Base-by-base conservation (phyloP, 2,113 vertebrate species). In the Perca schrenkii region DNA sequence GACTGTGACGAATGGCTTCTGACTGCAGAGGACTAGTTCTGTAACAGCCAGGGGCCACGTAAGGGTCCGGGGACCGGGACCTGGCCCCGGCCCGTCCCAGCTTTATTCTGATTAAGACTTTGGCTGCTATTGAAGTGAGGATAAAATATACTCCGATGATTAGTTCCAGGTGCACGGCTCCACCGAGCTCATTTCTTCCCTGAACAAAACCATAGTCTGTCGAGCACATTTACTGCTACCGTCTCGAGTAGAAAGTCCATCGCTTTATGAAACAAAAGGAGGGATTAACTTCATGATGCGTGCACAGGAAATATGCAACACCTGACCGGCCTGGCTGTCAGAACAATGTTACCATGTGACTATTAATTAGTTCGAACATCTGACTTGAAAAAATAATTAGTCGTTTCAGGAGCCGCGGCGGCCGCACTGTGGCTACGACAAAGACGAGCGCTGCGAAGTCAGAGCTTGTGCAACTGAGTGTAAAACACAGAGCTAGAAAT, bases 331-430 rank as follows among this genome's bases (percentile, higher is more conserved):
- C 40, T 43, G 21, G 64, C 77, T 86, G 40, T 80, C 71, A 77
- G 64, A 79, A 53, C 6, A 22, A n/a, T 58, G 10, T 15, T 25
- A 74, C 53, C 46, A 64, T 54, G 69, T 81, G 15, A 79, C 84
- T 79, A 83, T 74, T 85, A 77, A 89, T 85, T 11, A 43, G 40
- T 11, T 74, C 0, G 14, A 86, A 80, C 66, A 74, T 77, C 6
- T 28, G 19, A 73, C 56, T 16, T 16, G 22, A 60, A 83, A 79
- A 79, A 82, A 57, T 86, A 74, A 89, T 85, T 77, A 77, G 63
- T 58, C 61, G 16, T 43, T 86, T 34, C 64, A 77, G 74, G 69
- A 13, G 6, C 66, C 36, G 19, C 6, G 56, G 52, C 74, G 58
- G 80, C 85, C 46, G 57, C 52, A 19, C 53, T n/a, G 50, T 50